These are phyloP conservation scores for Theocolax elegans DNA, from an alignment of 1,140 invertebrate genomes.

Conservation along the genomic window DNA sequence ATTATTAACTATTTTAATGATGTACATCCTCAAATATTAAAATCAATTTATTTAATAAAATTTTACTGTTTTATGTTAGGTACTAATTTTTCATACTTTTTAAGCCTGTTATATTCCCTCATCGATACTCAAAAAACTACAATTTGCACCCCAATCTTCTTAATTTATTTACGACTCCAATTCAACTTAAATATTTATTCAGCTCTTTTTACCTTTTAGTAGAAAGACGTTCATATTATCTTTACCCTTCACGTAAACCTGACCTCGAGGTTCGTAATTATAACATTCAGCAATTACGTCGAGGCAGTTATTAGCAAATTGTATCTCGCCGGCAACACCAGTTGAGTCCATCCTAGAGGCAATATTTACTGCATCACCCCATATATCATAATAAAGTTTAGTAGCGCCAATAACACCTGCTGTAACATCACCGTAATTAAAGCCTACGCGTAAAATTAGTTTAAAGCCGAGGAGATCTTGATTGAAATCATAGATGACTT, in stretches of 20 bases:
- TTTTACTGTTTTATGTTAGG: no score
- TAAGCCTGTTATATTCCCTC: no score
- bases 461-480: constrained; percentile 89
- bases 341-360: constrained; percentile 96
- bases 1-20: no score
- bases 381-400: constrained; percentile 97
- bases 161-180: no score
- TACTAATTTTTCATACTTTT: no score
- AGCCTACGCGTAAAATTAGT: constrained; percentile 88
- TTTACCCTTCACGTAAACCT: constrained; percentile 94
- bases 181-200: no score
- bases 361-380: constrained; percentile 98
- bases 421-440: constrained; percentile 89
- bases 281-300: constrained; percentile 75
- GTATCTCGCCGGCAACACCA: constrained; percentile 85
- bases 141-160: no score
- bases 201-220: constrained; percentile 68
- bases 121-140: no score
- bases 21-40: no score
- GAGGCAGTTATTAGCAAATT: constrained; percentile 83
- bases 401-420: constrained; percentile 96
- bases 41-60: no score
- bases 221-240: constrained; percentile 93
- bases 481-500: constrained; percentile 89
- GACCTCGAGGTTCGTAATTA: constrained; percentile 84